Conservation (phyloP, 1,140 invertebrate species). For the Drosophila sechellia region DNA sequence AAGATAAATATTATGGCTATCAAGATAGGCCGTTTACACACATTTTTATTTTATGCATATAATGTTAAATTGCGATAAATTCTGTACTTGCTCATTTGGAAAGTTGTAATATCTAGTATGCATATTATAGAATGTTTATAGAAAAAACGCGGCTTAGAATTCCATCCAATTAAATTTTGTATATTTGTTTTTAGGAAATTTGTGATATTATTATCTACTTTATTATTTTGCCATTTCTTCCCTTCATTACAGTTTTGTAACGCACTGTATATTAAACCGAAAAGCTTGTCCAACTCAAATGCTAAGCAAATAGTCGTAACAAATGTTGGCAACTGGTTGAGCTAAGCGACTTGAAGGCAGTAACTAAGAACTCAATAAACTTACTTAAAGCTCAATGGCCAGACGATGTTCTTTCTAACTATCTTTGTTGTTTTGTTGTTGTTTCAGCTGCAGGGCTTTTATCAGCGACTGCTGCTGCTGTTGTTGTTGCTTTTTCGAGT, state of each 20-base stretch:
- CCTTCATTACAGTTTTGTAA: not conserved
- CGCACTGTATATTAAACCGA: constrained; percentile 35
- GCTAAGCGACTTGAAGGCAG: constrained; percentile 11
- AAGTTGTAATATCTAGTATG: too few relatives aligned
- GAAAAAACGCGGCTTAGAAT: too few relatives aligned
- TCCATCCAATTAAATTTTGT: too few relatives aligned
- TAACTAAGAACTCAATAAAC: constrained; percentile 22
- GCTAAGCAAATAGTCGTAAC: constrained; percentile 46
- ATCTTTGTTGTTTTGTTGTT: constrained; percentile 20
- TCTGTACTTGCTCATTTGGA: too few relatives aligned
- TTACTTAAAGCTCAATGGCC: constrained; percentile 51
- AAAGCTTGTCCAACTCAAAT: constrained; percentile 51
- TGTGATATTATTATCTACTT: too few relatives aligned
- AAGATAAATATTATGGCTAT: too few relatives aligned
- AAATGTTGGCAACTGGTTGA: constrained; percentile 20
- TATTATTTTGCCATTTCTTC: too few relatives aligned
- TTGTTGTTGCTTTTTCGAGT: constrained; percentile 17
- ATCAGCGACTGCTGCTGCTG: constrained; percentile 39
- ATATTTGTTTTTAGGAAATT: not conserved
- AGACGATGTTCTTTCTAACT: constrained; percentile 34
- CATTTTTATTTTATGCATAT: too few relatives aligned
- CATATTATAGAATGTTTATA: too few relatives aligned
- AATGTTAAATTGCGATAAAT: too few relatives aligned
- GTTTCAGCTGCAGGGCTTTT: constrained; percentile 40
- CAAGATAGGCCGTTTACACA: too few relatives aligned